Percentiles rank a stretch among this genome's conserved stretches.
Conservation (phyloP, 2,797 vertebrate genomes). For the Leucoraja ocellata region DNA sequence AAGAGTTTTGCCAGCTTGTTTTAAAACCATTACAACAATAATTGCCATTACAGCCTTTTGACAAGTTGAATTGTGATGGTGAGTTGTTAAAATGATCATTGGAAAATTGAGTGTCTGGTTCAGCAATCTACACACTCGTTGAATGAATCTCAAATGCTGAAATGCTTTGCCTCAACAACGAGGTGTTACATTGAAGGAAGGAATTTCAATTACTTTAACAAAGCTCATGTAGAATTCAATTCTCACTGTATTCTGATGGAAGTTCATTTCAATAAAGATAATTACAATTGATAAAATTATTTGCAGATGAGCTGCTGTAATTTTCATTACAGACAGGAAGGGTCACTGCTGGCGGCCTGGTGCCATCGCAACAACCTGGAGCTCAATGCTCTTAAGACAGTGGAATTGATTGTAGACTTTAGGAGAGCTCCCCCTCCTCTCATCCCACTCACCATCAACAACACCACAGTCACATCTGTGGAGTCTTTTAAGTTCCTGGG, state of each 20-base stretch:
- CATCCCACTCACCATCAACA: too few species aligned
- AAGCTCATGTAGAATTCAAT: background rate
- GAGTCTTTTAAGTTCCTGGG: too few species aligned
- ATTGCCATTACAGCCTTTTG: background rate
- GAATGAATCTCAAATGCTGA: background rate
- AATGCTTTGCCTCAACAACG: background rate
- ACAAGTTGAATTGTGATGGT: background rate
- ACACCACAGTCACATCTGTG: too few species aligned
- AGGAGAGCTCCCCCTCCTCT: too few species aligned
- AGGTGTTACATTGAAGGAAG: background rate
- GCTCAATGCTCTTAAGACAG: too few species aligned
- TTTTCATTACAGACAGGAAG: too few species aligned
- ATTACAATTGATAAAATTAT: slow-evolving; percentile 12
- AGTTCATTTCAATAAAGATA: background rate
- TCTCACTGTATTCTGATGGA: background rate
- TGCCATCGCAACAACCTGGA: too few species aligned
- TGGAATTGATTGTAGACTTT: too few species aligned
- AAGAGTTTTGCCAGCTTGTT: background rate
- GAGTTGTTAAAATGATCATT: background rate
- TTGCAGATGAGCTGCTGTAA: background rate
- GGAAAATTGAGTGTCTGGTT: background rate
- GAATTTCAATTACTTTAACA: background rate
- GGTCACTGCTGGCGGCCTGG: too few species aligned
- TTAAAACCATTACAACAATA: background rate
- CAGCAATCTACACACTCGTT: background rate